Conservation (phyloP, 2,888 invertebrate species). For the Meghimatium bilineatum region DNA sequence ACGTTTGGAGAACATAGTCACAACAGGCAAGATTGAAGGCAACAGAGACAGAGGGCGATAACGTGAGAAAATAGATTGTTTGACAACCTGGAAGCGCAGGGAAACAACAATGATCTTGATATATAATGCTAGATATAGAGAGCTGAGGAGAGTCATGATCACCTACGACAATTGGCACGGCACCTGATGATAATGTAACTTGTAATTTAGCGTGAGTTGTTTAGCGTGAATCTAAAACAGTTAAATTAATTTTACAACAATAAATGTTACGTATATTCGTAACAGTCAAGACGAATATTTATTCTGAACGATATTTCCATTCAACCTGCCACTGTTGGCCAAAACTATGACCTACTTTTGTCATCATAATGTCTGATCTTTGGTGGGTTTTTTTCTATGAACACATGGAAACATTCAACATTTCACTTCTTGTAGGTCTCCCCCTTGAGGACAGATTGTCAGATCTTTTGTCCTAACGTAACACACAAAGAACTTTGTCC, state of each 20-base stretch:
- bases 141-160: too few species aligned
- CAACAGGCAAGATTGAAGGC: too few species aligned
- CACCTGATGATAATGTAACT: too few species aligned
- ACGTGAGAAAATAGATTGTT: too few species aligned
- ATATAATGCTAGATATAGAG: too few species aligned
- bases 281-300: not conserved
- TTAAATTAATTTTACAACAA: not conserved
- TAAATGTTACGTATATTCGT: not conserved
- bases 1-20: too few species aligned
- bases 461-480: not conserved
- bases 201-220: not conserved
- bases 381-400: not conserved
- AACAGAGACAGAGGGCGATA: too few species aligned
- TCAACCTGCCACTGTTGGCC: not conserved
- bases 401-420: not conserved
- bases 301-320: not conserved
- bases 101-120: too few species aligned
- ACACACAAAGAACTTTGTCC: slow-evolving; percentile 3
- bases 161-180: too few species aligned
- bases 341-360: slow-evolving; percentile 16
- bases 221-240: not conserved
- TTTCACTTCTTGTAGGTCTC: not conserved
- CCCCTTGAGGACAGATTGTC: not conserved
- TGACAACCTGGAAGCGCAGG: too few species aligned
- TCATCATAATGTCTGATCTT: slow-evolving; percentile 1